Evolutionary conservation across 2,888 invertebrate species (phyloP).

Genomic region (Eueremaeus valkanovi): DNA sequence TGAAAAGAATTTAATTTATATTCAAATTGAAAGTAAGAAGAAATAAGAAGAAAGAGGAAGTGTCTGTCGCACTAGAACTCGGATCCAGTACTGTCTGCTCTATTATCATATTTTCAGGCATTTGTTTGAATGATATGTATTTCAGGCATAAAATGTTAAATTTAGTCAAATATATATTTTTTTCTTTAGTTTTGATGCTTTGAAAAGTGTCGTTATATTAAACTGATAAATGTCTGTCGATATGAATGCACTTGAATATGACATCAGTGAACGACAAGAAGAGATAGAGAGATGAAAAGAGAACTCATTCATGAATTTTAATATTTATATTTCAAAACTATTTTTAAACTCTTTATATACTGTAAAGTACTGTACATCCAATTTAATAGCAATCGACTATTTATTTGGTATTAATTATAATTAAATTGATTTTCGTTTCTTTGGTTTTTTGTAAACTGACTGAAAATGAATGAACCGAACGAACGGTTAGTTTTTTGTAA

Average conservation of each 20-base stretch:
- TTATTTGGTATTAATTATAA: neutral
- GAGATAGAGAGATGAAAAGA: neutral
- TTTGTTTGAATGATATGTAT: neutral
- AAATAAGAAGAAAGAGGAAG: too few species aligned
- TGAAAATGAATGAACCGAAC: too few species aligned
- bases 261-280: neutral
- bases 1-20: slow-evolving; percentile 10
- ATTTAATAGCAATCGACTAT: too few species aligned
- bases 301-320: neutral
- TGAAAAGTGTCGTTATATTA: neutral
- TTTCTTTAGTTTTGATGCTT: neutral
- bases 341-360: neutral
- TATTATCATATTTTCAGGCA: too few species aligned
- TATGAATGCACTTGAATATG: slow-evolving; percentile 2
- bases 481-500: neutral
- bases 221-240: slow-evolving; percentile 17
- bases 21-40: neutral
- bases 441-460: too few species aligned
- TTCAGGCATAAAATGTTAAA: neutral
- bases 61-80: too few species aligned
- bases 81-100: too few species aligned
- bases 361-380: neutral
- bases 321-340: neutral
- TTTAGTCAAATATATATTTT: neutral
- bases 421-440: neutral